A percentile compares a stretch with the other conserved stretches of the same genome.
phyloP scores from a whole-genome alignment of 1,140 invertebrate genomes.

The Calliopsis andreniformis region DNA sequence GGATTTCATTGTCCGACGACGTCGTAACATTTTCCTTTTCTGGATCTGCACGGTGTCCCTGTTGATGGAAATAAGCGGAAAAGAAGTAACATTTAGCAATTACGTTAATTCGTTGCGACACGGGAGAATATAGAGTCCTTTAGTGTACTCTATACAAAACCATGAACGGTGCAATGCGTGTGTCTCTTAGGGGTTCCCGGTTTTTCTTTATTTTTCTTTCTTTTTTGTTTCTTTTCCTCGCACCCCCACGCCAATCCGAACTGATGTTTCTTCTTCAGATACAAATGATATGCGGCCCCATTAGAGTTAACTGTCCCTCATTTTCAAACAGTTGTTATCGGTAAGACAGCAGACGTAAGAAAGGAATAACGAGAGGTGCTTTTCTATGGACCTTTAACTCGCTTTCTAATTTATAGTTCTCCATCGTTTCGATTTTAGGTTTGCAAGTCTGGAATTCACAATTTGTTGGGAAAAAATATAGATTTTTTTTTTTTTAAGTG shows the following conservation, averaged over 20 bases:
- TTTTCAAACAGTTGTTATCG: not conserved
- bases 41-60: constrained; percentile 33
- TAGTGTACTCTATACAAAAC: constrained; percentile 41
- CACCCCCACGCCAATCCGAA: constrained; percentile 27
- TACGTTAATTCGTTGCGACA: constrained; percentile 68
- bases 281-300: constrained; percentile 31
- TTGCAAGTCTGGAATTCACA: too few species aligned
- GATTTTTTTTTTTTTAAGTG: too few species aligned
- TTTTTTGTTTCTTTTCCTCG: constrained; percentile 41
- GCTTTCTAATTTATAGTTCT: constrained; percentile 1
- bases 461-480: too few species aligned
- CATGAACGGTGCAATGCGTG: constrained; percentile 62
- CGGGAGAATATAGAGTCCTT: constrained; percentile 23
- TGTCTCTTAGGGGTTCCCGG: constrained; percentile 35
- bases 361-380: constrained; percentile 3
- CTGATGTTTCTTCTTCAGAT: constrained; percentile 11
- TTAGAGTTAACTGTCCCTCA: not conserved
- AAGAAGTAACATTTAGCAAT: constrained; percentile 70
- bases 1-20: constrained; percentile 34
- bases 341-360: not conserved
- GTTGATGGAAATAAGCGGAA: constrained; percentile 49
- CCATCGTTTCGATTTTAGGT: too few species aligned
- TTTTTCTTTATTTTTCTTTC: constrained; percentile 29
- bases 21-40: constrained; percentile 35
- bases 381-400: not conserved